A percentile compares a stretch with the other conserved stretches of the same genome.
Evolutionary conservation across 2,888 invertebrate species (phyloP).

Genomic region (Entomobrya multifasciata): DNA sequence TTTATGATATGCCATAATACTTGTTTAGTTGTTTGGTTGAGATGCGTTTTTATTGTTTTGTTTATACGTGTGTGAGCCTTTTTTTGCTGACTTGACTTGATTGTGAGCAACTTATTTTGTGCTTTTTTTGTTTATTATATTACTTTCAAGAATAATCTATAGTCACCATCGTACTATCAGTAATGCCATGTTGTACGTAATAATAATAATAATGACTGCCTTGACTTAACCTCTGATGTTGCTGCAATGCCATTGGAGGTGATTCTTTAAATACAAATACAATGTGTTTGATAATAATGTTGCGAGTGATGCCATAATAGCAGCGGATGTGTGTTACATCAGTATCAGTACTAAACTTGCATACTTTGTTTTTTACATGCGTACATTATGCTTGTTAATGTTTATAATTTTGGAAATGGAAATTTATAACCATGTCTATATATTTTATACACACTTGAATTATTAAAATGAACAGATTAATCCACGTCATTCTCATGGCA

Average conservation of each 20-base stretch:
- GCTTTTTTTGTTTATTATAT: not conserved
- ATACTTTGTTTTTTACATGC: no score
- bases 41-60: slow-evolving; percentile 32
- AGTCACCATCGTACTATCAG: not conserved
- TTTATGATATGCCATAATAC: slow-evolving; percentile 4
- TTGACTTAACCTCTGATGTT: slow-evolving; percentile 23
- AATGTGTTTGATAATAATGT: not conserved
- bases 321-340: no score
- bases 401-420: no score
- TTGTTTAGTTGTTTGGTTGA: slow-evolving; percentile 1
- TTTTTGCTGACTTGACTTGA: no score
- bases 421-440: no score
- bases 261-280: not conserved
- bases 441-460: no score
- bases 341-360: no score
- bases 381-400: no score
- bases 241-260: slow-evolving; percentile 16
- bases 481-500: no score
- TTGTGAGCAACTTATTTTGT: no score
- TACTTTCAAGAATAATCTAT: not conserved
- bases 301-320: no score
- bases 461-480: no score
- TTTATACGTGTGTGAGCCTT: not conserved
- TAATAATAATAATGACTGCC: slow-evolving; percentile 29
- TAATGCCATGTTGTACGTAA: slow-evolving; percentile 1